Percentiles rank a stretch among this genome's conserved stretches.
phyloP scores from a whole-genome alignment of 2,797 vertebrate genomes.

The Poecilia gillii region DNA sequence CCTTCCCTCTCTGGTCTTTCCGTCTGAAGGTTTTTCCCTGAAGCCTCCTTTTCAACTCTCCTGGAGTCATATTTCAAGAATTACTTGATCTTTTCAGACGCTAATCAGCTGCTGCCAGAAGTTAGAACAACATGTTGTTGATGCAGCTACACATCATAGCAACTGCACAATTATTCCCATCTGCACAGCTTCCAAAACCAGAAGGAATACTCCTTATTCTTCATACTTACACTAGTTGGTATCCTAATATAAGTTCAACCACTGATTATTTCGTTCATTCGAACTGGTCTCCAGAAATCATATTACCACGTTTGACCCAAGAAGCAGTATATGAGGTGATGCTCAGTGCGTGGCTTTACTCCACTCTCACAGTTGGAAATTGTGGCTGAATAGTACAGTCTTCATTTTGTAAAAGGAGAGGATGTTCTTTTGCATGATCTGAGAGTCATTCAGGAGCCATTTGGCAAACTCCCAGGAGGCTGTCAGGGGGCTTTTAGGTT shows the following conservation, averaged over 20 bases:
- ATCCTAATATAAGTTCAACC: neutral
- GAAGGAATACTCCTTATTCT: neutral
- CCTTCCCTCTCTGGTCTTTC: neutral
- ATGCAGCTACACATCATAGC: no score
- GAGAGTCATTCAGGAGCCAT: conserved; percentile 15
- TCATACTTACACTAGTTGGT: no score
- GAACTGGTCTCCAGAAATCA: neutral
- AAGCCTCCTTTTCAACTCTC: neutral
- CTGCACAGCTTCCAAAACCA: neutral
- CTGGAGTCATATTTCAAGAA: neutral
- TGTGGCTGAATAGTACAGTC: neutral
- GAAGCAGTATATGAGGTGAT: neutral
- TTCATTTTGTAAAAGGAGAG: conserved; percentile 13
- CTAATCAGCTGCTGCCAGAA: neutral
- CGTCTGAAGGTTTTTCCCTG: neutral
- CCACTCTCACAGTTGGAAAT: neutral
- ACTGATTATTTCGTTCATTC: neutral
- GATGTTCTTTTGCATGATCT: conserved; percentile 7
- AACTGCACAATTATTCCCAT: neutral
- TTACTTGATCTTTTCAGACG: neutral
- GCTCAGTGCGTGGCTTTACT: neutral
- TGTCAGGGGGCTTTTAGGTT: conserved; percentile 9
- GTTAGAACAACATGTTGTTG: neutral
- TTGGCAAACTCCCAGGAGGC: conserved; percentile 7
- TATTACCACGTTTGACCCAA: neutral